Conservation (phyloP, 2,113 vertebrate species). For the Pollimyrus isidori region DNA sequence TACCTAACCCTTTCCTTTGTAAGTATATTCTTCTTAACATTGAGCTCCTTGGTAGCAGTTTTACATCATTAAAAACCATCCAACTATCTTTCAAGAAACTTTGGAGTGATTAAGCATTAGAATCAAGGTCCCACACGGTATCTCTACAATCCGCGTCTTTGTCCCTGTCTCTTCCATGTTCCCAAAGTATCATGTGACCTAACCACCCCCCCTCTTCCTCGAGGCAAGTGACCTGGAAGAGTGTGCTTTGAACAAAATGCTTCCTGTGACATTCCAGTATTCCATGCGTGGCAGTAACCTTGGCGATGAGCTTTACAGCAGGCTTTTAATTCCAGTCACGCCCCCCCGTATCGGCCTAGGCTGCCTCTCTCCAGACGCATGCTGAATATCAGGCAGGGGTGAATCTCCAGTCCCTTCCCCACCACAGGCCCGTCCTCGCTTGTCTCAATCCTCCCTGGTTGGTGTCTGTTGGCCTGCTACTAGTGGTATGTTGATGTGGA, state of each 20-base stretch:
- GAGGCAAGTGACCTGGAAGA: conserved; percentile 45
- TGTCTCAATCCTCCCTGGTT: not conserved
- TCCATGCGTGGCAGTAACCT: conserved; percentile 62
- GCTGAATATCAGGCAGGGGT: conserved; percentile 57
- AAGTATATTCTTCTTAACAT: not conserved
- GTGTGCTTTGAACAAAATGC: conserved; percentile 45
- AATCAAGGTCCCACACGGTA: not conserved
- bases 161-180: not conserved
- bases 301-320: conserved; percentile 59
- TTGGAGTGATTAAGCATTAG: not conserved
- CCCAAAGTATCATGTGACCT: not conserved
- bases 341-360: conserved; percentile 42
- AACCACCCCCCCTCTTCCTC: not conserved
- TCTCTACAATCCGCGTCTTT: not conserved
- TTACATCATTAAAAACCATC: not conserved
- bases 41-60: not conserved
- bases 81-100: not conserved
- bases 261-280: conserved; percentile 54
- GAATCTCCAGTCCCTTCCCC: conserved; percentile 38
- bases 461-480: not conserved
- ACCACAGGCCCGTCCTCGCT: not conserved
- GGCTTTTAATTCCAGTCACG: conserved; percentile 66
- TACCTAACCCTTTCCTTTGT: not conserved
- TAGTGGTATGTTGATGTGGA: not conserved
- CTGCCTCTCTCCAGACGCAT: conserved; percentile 47